Evolutionary conservation across 2,888 invertebrate species (phyloP).

Genomic region (Hydraecia micacea): DNA sequence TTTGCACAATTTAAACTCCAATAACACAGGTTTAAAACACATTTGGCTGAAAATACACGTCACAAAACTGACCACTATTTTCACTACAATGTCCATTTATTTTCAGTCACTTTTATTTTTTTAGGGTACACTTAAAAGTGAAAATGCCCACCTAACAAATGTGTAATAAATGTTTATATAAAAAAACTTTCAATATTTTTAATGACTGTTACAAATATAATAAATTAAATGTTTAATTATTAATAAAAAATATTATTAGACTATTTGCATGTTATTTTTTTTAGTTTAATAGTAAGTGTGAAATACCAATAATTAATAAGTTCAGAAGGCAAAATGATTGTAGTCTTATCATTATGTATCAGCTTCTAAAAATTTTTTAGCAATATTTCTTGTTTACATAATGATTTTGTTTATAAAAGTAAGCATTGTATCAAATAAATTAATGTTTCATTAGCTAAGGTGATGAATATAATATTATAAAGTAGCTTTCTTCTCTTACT

Average conservation of each 20-base stretch:
- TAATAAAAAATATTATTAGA: not conserved
- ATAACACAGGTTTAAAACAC: too few relatives aligned
- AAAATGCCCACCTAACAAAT: too few relatives aligned
- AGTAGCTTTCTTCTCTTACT: not conserved
- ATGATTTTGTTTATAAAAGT: conserved; percentile 15
- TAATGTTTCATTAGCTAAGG: not conserved
- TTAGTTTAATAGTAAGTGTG: not conserved
- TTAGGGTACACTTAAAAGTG: too few relatives aligned
- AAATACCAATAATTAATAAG: not conserved
- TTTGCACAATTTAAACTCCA: too few relatives aligned
- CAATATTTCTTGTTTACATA: conserved; percentile 31
- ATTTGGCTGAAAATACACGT: too few relatives aligned
- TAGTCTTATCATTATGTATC: not conserved
- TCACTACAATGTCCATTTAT: too few relatives aligned
- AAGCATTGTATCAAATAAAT: conserved; percentile 3
- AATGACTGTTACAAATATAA: not conserved
- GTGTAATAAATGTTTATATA: not conserved
- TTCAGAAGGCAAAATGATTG: not conserved
- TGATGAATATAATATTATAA: not conserved
- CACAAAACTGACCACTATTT: too few relatives aligned
- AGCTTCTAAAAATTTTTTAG: not conserved
- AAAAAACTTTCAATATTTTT: not conserved
- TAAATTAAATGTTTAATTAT: not conserved
- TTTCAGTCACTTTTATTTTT: too few relatives aligned
- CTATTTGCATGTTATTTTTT: not conserved